Evolutionary conservation across 2,797 vertebrate species (phyloP).

Genomic region (Toxotes lorentzi): DNA sequence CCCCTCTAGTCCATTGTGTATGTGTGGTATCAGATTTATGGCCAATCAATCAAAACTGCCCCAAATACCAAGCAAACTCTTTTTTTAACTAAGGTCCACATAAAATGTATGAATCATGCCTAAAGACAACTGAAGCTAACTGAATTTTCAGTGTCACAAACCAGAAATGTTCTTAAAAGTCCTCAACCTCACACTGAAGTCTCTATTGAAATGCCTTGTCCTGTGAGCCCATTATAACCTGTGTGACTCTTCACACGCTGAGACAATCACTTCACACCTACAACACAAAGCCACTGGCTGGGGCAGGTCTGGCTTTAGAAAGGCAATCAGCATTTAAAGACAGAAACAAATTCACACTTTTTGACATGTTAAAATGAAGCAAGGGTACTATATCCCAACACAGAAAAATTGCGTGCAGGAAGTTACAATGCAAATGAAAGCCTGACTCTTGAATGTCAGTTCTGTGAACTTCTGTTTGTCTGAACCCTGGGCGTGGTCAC

Average conservation of each 20-base stretch:
- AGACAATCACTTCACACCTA: constrained; percentile 64
- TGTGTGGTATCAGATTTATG: constrained; percentile 37
- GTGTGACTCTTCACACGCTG: constrained; percentile 59
- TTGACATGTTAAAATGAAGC: constrained; percentile 34
- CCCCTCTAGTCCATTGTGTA: neutral
- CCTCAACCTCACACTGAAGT: neutral
- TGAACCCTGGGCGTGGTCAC: constrained; percentile 31
- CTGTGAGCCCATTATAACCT: constrained; percentile 55
- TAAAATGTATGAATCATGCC: neutral
- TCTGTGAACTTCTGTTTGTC: constrained; percentile 27
- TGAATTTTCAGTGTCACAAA: neutral
- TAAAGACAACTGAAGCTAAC: neutral
- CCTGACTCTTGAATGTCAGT: constrained; percentile 13
- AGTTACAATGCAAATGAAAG: constrained; percentile 44
- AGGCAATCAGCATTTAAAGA: constrained; percentile 53
- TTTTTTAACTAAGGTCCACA: neutral
- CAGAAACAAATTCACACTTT: constrained; percentile 10
- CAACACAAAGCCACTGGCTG: constrained; percentile 33
- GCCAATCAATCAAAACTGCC: constrained; percentile 1
- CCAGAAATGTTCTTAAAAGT: neutral
- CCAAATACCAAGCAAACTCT: neutral
- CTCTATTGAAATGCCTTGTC: constrained; percentile 52
- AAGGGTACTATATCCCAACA: neutral
- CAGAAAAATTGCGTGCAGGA: neutral
- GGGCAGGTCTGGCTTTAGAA: neutral